Evolutionary conservation across 2,797 vertebrate species (phyloP), one percentile per base, ranked within the genome.

Genomic region (Iguana delicatissima): DNA sequence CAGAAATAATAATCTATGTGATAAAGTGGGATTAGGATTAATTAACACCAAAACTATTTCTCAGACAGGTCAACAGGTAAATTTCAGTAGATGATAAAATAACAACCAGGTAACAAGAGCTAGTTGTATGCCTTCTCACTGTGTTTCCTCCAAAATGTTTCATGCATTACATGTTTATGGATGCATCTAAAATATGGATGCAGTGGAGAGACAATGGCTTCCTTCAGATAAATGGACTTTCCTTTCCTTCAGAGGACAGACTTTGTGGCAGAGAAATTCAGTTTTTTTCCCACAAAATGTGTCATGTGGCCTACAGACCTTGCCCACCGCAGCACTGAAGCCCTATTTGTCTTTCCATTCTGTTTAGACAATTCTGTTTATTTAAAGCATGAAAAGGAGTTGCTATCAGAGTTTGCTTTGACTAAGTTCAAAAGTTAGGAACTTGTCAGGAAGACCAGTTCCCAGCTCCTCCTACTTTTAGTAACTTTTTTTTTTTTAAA

Each of bases 401-500:
- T 93, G 83, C 91, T 62, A 81, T 82, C 73, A 69, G 59, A 64
- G 24, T 20, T 38, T 94, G 84, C 85, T 0, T 94, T 95, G 92
- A 91, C 92, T 96, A 91, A 95, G 91, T 94, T 94, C 92, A 95
- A 94, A 92, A 95, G 94, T 89, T 94, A 93, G 93, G 92, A 94
- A 94, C 94, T 94, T 92, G 95, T 95, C 84, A 95, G 93, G 93
- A 80, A 93, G 85, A 90, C 89, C 89, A 57, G 90, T 94, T 94
- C 95, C 94, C 93, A 89, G 46, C 88, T 95, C 92, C 95, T 96
- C 95, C 95, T 93, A 96, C 92, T 92, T 90, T 94, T 95, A 95
- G 95, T 94, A 93, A 94, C 89, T 96, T 95, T 96, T 93, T 93
- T 93, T 42, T 94, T 35, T 57, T 62, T 26, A 83, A 83, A 59